Percentiles rank a stretch among this genome's conserved stretches.
Conservation (phyloP, 2,888 invertebrate species). For the Oscheius sp. region DNA sequence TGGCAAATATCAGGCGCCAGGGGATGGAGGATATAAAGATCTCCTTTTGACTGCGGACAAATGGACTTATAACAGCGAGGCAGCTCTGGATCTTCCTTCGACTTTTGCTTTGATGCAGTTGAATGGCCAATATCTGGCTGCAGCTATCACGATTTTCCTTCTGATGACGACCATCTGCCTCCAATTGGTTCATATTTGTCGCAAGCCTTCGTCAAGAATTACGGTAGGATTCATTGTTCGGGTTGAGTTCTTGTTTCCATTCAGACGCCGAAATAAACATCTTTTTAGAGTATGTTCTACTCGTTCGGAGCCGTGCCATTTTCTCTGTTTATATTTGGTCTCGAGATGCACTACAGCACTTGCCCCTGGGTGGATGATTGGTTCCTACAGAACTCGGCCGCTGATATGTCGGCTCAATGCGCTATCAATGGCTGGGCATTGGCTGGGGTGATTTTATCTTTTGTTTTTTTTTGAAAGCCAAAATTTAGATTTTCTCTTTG, state of each 20-base stretch:
- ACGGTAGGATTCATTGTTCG: conserved; percentile 45
- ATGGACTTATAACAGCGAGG: conserved; percentile 55
- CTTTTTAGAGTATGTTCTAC: conserved; percentile 63
- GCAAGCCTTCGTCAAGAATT: conserved; percentile 54
- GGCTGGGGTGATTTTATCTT: conserved; percentile 61
- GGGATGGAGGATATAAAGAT: conserved; percentile 50
- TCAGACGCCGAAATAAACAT: not conserved
- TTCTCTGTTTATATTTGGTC: conserved; percentile 63
- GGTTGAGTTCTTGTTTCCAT: not conserved
- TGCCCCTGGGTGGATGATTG: conserved; percentile 68
- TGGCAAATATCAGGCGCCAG: conserved; percentile 62
- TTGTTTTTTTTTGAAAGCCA: not conserved
- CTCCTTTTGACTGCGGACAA: conserved; percentile 64
- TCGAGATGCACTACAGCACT: conserved; percentile 69
- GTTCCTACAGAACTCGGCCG: conserved; percentile 36
- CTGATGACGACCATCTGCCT: conserved; percentile 56
- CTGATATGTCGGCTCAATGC: conserved; percentile 61
- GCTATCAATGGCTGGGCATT: conserved; percentile 68
- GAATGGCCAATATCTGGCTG: conserved; percentile 59
- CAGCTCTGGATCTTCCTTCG: conserved; percentile 49
- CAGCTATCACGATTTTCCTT: conserved; percentile 52
- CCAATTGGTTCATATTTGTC: conserved; percentile 58
- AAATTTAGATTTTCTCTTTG: conserved; percentile 63
- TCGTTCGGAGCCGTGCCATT: conserved; percentile 66
- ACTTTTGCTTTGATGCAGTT: conserved; percentile 61